Evolutionary conservation across 2,888 invertebrate species (phyloP).

Genomic region (Celastrina argiolus): DNA sequence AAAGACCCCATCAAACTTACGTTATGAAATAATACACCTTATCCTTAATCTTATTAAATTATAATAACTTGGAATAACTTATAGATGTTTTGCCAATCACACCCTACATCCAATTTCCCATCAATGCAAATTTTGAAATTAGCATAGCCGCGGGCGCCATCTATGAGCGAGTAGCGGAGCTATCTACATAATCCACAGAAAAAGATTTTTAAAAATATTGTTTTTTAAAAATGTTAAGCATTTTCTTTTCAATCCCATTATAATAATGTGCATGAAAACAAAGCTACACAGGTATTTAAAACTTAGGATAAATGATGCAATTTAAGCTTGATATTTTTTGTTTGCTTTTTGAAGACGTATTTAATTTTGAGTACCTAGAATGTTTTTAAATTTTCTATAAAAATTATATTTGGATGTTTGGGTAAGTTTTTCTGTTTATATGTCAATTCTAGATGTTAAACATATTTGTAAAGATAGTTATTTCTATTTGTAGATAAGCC

Average conservation of each 20-base stretch:
- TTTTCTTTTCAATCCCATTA: not conserved
- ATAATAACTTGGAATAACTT: constrained; percentile 70
- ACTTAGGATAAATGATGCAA: not conserved
- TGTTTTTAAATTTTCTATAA: too few relatives aligned
- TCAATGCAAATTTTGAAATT: constrained; percentile 70
- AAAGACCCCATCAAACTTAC: constrained; percentile 57
- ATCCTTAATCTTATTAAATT: constrained; percentile 71
- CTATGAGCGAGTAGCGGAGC: constrained; percentile 51
- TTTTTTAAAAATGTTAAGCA: not conserved
- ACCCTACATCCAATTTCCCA: constrained; percentile 67
- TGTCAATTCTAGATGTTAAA: too few relatives aligned
- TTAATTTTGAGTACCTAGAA: too few relatives aligned
- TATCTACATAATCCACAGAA: not conserved
- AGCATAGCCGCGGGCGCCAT: constrained; percentile 72
- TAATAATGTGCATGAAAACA: not conserved
- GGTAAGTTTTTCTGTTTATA: too few relatives aligned
- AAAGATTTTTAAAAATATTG: not conserved
- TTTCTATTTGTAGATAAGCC: too few relatives aligned
- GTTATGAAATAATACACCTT: constrained; percentile 67
- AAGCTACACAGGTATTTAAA: not conserved
- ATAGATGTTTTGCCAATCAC: constrained; percentile 72
- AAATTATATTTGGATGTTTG: too few relatives aligned
- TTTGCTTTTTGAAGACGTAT: too few relatives aligned
- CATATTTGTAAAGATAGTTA: too few relatives aligned
- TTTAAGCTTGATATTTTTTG: too few relatives aligned